A percentile compares a stretch with the other conserved stretches of the same genome.
phyloP scores from a whole-genome alignment of 2,797 vertebrate species.

The Rhinogobio ventralis region DNA sequence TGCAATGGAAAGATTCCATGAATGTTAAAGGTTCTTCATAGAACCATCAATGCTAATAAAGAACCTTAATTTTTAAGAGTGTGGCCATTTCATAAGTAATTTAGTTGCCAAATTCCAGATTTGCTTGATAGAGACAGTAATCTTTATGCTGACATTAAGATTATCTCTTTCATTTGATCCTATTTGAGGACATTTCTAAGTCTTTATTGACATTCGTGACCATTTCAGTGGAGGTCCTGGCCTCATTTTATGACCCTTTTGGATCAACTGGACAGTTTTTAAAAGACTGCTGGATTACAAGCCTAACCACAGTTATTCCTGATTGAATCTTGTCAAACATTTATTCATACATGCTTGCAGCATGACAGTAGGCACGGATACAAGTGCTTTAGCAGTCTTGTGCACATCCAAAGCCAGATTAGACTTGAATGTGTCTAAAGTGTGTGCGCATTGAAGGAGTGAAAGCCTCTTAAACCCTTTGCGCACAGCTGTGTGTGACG shows the following conservation, averaged over 20 bases:
- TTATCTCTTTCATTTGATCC: not conserved
- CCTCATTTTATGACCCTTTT: not conserved
- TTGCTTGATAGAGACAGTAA: not conserved
- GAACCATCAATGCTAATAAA: not conserved
- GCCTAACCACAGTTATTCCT: not conserved
- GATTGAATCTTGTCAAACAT: constrained; percentile 5
- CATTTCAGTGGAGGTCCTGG: not conserved
- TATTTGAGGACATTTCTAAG: not conserved
- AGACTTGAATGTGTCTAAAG: not conserved
- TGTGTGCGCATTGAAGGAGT: not conserved
- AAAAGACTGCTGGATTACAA: constrained; percentile 20
- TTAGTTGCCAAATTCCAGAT: not conserved
- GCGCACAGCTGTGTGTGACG: constrained; percentile 15
- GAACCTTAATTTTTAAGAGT: too few species aligned
- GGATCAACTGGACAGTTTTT: not conserved
- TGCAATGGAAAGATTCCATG: not conserved
- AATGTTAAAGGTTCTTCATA: not conserved
- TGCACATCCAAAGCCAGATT: constrained; percentile 38
- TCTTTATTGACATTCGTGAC: not conserved
- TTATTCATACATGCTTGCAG: not conserved
- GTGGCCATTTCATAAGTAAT: not conserved
- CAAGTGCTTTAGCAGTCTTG: constrained; percentile 27
- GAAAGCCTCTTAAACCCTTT: constrained; percentile 33
- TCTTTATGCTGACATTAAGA: not conserved
- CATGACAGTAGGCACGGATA: constrained; percentile 9